Percentiles rank a stretch among this genome's conserved stretches.
Evolutionary conservation across 2,113 vertebrate species (phyloP).

Genomic region (Polypterus bichir): DNA sequence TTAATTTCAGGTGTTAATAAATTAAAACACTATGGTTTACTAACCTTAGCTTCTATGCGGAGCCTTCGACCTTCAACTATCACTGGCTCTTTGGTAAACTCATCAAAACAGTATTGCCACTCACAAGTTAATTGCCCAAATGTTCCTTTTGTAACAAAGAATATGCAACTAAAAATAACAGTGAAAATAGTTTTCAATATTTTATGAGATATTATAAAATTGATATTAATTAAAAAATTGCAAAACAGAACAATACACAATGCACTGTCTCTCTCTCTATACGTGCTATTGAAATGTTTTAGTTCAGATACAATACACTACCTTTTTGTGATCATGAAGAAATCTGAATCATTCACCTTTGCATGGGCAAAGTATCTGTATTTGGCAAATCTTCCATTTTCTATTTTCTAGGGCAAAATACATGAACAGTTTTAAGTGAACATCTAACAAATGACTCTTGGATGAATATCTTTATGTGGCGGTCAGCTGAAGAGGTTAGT

Average conservation of each 20-base stretch:
- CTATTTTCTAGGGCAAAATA: constrained; percentile 70
- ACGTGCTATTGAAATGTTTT: too few species aligned
- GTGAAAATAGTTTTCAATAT: constrained; percentile 8
- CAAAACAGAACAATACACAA: constrained; percentile 3
- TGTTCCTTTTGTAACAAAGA: constrained; percentile 90
- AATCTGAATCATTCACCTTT: constrained; percentile 87
- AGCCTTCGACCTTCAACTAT: constrained; percentile 74
- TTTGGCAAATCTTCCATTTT: constrained; percentile 94
- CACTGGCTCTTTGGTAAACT: constrained; percentile 89
- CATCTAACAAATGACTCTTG: background rate
- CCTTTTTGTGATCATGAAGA: constrained; percentile 94
- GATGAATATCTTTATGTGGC: too few species aligned
- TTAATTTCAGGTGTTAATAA: too few species aligned
- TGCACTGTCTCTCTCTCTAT: background rate
- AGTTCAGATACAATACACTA: constrained; percentile 31
- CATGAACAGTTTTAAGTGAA: background rate
- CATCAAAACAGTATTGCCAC: constrained; percentile 91
- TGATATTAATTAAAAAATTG: background rate
- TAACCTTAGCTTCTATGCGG: constrained; percentile 91
- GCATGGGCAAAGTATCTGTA: constrained; percentile 89
- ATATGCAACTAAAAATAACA: constrained; percentile 59
- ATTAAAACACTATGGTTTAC: background rate
- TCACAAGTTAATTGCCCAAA: constrained; percentile 93
- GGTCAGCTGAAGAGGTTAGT: too few species aligned
- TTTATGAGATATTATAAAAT: background rate